Evolutionary conservation across 2,797 vertebrate genomes (phyloP).

Genomic region (Propithecus deckenii): DNA sequence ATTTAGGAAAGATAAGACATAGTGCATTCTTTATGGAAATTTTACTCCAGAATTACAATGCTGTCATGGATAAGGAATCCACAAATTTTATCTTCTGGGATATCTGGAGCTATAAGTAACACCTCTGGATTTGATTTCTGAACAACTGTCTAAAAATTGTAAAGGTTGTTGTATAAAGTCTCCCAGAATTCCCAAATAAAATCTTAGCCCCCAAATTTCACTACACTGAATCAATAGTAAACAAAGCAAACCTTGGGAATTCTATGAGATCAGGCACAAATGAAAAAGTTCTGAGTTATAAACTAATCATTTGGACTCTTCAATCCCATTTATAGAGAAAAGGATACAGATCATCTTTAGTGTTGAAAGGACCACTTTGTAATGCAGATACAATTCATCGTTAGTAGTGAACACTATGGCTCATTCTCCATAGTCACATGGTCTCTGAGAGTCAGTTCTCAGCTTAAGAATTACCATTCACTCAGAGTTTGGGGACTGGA

Average conservation of each 20-base stretch:
- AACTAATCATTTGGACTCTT: background rate
- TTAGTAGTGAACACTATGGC: background rate
- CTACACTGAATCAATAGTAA: background rate
- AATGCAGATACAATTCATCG: background rate
- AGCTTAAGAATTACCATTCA: background rate
- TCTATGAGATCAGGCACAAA: background rate
- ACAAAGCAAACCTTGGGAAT: background rate
- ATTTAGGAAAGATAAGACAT: background rate
- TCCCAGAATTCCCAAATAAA: background rate
- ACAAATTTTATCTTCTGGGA: background rate
- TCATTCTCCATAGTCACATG: background rate
- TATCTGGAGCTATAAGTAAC: background rate
- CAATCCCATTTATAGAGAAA: background rate
- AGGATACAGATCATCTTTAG: background rate
- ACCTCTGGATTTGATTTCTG: constrained; percentile 3
- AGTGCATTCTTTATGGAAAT: background rate
- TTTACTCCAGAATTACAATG: background rate
- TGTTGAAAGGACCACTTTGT: background rate
- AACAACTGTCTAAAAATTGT: background rate
- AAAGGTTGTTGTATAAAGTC: background rate
- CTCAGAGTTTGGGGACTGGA: background rate
- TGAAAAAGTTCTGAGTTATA: background rate
- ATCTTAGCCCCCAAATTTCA: background rate
- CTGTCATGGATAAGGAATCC: background rate
- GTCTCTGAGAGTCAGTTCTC: background rate